phyloP scores from a whole-genome alignment of 2,888 invertebrate species.

The Drosophila helvetica region DNA sequence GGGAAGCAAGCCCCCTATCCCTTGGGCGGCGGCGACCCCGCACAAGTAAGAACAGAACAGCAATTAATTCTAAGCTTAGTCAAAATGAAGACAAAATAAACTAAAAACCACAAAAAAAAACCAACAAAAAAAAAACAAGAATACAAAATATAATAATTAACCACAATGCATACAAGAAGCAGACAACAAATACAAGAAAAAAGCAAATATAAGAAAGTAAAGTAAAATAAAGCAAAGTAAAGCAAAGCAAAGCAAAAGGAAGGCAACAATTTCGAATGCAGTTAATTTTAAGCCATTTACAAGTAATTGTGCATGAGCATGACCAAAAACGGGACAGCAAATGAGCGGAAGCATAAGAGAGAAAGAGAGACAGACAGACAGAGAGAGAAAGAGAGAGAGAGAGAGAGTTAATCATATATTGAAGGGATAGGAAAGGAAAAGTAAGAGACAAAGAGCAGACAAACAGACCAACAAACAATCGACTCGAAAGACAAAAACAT shows the following conservation, averaged over 20 bases:
- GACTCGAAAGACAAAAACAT: slow-evolving; percentile 44
- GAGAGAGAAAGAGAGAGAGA: slow-evolving; percentile 24
- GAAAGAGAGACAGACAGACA: slow-evolving; percentile 13
- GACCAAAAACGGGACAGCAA: slow-evolving; percentile 59
- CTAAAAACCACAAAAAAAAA: slow-evolving; percentile 44
- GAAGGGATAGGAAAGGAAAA: slow-evolving; percentile 25
- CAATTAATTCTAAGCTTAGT: slow-evolving; percentile 81
- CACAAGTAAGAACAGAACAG: slow-evolving; percentile 80
- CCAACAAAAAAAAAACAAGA: slow-evolving; percentile 27
- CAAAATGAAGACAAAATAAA: slow-evolving; percentile 73
- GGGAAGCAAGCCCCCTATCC: slow-evolving; percentile 8
- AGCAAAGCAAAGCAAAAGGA: slow-evolving; percentile 29
- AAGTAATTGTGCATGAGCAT: slow-evolving; percentile 62
- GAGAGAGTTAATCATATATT: slow-evolving; percentile 40
- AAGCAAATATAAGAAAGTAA: slow-evolving; percentile 15
- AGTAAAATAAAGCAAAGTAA: slow-evolving; percentile 30
- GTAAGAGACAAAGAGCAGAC: not conserved
- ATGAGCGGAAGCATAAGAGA: slow-evolving; percentile 15
- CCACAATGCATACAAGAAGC: slow-evolving; percentile 44
- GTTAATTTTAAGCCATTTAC: slow-evolving; percentile 62
- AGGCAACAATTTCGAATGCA: slow-evolving; percentile 56
- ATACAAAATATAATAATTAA: slow-evolving; percentile 41
- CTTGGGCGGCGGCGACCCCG: slow-evolving; percentile 43
- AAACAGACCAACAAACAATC: slow-evolving; percentile 32
- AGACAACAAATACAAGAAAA: slow-evolving; percentile 18